Evolutionary conservation across 2,113 vertebrate genomes (phyloP).

Genomic region (Microtus ochrogaster): DNA sequence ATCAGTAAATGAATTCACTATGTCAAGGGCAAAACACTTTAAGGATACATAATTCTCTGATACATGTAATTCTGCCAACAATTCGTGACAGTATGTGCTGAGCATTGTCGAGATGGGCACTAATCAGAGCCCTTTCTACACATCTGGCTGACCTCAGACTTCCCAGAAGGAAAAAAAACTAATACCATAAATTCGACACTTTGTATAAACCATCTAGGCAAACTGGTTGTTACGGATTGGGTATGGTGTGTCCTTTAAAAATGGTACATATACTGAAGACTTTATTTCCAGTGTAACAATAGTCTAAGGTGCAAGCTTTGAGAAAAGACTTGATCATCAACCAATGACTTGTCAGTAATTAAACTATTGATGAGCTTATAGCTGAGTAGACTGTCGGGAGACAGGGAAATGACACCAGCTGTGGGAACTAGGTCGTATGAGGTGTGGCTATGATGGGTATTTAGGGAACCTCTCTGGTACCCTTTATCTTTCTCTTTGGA

Average conservation of each 20-base stretch:
- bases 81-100: not conserved
- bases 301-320: not conserved
- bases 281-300: not conserved
- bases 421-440: not conserved
- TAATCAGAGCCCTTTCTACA: not conserved
- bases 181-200: not conserved
- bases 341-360: not conserved
- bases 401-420: not conserved
- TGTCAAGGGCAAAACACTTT: not conserved
- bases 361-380: not conserved
- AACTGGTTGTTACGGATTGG: not conserved
- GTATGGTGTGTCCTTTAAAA: not conserved
- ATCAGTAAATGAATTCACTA: not conserved
- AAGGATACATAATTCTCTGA: not conserved
- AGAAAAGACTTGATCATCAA: not conserved
- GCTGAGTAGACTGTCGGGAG: not conserved
- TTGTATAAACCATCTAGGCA: not conserved
- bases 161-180: not conserved
- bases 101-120: not conserved
- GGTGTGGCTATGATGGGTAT: not conserved
- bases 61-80: not conserved
- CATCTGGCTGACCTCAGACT: not conserved
- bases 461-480: not conserved
- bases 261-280: not conserved
- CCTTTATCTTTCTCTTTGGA: not conserved